Evolutionary conservation across 2,797 vertebrate species (phyloP), one percentile per base, ranked within the genome.

Genomic region (Argyrosomus regius): DNA sequence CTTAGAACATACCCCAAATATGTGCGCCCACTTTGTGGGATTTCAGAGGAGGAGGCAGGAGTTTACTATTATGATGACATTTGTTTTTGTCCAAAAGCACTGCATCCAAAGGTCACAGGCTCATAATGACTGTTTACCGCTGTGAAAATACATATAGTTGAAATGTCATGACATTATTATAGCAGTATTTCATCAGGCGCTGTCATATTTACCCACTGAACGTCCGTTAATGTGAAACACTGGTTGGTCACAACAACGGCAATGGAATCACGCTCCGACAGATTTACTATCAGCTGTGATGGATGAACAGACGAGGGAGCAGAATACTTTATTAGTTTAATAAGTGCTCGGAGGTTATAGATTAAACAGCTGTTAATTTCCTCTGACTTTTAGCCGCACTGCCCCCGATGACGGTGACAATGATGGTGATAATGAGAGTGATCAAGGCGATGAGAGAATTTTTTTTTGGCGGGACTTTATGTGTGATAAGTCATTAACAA

Each of bases 131-230:
- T 91, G 91, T 92, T 94, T 93, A 91, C 91, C 5, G 59, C 86
- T 86, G 84, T 84, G 89, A 90, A 91, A 91, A 90, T 88, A 93
- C 88, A 92, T 89, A 92, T 91, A 80, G 91, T 80, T 83, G 84
- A 93, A 95, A 95, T 95, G 92, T 87, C 94, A 94, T 73, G 86
- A 75, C 92, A 91, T 95, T 94, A 93, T 93, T 92, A 85, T 60
- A 46, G 82, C 80, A 58, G 80, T 91, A 90, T 93, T 93, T 93
- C 88, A 91, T 85, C 82, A 76, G 73, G 28, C 67, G 31, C 74
- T 87, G 92, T 92, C 93, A 86, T 89, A 87, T 92, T 92, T 90
- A 87, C 78, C 72, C 84, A 67, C 75, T 73, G 80, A 82, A 80
- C 18, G 68, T 80, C 69, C n/a, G 69, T 83, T 92, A 87, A 92